Percentiles rank a stretch among this genome's conserved stretches.
Evolutionary conservation across 2,797 vertebrate genomes (phyloP).

Genomic region (Epinephelus coioides): DNA sequence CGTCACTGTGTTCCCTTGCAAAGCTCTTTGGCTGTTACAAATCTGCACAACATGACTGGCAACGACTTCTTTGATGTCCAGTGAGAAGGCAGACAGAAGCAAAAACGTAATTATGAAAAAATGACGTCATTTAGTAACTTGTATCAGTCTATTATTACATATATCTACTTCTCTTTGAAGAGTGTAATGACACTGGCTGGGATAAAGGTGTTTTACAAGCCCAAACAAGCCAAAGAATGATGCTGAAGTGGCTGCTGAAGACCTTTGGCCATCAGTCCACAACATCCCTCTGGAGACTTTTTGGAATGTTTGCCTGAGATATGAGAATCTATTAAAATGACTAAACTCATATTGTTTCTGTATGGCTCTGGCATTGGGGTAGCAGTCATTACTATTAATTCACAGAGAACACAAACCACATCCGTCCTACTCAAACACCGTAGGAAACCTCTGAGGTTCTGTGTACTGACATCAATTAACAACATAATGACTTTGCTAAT

Average conservation of each 20-base stretch:
- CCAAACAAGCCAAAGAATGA: background rate
- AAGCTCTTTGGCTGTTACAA: background rate
- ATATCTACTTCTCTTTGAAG: background rate
- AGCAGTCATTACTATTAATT: background rate
- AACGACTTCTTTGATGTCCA: background rate
- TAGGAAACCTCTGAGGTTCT: slow-evolving; percentile 32
- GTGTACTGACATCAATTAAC: slow-evolving; percentile 51
- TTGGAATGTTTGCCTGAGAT: background rate
- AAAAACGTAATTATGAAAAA: background rate
- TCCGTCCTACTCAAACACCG: slow-evolving; percentile 10
- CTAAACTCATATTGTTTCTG: background rate
- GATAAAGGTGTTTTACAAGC: background rate
- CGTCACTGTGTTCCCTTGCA: background rate
- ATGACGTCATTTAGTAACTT: background rate
- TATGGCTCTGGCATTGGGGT: background rate
- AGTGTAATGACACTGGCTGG: background rate
- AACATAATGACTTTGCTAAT: slow-evolving; percentile 58
- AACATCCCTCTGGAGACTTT: background rate
- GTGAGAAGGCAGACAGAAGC: background rate
- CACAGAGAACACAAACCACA: slow-evolving; percentile 20
- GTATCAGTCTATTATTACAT: background rate
- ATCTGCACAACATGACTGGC: background rate
- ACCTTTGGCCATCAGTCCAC: background rate
- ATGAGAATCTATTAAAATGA: slow-evolving; percentile 16
- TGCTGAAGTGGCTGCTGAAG: background rate